Evolutionary conservation across 2,113 vertebrate genomes (phyloP).

Genomic region (Elgaria multicarinata): DNA sequence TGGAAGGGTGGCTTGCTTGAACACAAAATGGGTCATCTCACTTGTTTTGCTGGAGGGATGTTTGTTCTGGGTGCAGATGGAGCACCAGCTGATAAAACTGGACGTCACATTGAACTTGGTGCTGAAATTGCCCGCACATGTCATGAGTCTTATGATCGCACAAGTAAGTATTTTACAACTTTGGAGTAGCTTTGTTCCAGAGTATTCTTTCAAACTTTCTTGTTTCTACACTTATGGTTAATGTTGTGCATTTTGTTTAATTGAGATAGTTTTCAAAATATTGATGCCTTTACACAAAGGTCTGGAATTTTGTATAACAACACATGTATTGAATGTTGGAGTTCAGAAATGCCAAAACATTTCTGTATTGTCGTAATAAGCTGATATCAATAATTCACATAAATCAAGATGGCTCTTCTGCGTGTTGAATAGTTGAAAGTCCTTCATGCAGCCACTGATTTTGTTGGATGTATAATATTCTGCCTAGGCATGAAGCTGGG

Average conservation of each 20-base stretch:
- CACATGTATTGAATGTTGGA: neutral
- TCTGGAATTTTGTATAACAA: neutral
- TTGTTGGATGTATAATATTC: neutral
- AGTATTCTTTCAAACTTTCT: neutral
- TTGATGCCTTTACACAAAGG: neutral
- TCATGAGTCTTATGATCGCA: constrained; percentile 94
- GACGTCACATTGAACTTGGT: constrained; percentile 92
- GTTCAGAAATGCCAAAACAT: neutral
- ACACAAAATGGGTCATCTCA: constrained; percentile 98
- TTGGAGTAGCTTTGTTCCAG: neutral
- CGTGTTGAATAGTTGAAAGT: neutral
- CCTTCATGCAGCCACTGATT: neutral
- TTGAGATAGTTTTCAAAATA: neutral
- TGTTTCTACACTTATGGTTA: neutral
- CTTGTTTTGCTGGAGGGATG: constrained; percentile 98
- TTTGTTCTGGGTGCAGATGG: constrained; percentile 95
- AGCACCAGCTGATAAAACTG: constrained; percentile 85
- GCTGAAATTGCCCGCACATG: constrained; percentile 97
- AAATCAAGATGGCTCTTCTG: neutral
- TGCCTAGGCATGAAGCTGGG: constrained; percentile 90
- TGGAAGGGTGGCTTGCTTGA: constrained; percentile 98
- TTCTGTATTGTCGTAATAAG: neutral
- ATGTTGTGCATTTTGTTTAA: neutral
- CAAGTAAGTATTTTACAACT: constrained; percentile 76
- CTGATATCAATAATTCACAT: neutral